Percentiles rank a stretch among this genome's conserved stretches.
phyloP scores from a whole-genome alignment of 2,113 vertebrate species.

The Pseudorasbora parva region DNA sequence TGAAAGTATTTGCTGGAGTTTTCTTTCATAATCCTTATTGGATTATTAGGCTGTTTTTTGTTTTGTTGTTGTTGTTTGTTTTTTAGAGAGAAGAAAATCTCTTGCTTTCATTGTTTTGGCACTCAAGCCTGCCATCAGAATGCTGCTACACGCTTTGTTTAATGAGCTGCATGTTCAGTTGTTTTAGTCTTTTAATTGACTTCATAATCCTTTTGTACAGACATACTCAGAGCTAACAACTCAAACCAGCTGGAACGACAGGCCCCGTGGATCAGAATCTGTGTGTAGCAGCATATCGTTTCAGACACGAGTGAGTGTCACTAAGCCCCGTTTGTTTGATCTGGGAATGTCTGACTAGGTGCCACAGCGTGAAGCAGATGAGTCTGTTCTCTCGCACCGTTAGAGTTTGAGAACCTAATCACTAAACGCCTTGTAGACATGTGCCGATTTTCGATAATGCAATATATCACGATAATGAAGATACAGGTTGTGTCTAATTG shows the following conservation, averaged over 20 bases:
- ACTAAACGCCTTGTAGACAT: no score
- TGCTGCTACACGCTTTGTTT: neutral
- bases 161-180: neutral
- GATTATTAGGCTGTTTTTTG: neutral
- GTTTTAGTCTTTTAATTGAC: neutral
- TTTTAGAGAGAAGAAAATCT: neutral
- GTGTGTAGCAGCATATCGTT: slow-evolving; percentile 17
- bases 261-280: neutral
- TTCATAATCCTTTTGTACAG: slow-evolving; percentile 4
- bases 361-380: neutral
- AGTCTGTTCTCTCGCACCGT: neutral
- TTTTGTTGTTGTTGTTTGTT: no score
- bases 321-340: neutral
- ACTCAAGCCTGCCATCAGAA: neutral
- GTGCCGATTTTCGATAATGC: no score
- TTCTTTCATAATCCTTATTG: neutral
- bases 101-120: neutral
- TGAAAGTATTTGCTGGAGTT: neutral
- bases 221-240: neutral
- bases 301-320: neutral
- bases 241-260: slow-evolving; percentile 5
- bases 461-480: no score
- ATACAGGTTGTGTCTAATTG: neutral
- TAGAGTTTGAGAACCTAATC: neutral
- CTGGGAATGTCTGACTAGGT: slow-evolving; percentile 15